phyloP scores from a whole-genome alignment of 2,797 vertebrate species.

The Lateolabrax maculatus region DNA sequence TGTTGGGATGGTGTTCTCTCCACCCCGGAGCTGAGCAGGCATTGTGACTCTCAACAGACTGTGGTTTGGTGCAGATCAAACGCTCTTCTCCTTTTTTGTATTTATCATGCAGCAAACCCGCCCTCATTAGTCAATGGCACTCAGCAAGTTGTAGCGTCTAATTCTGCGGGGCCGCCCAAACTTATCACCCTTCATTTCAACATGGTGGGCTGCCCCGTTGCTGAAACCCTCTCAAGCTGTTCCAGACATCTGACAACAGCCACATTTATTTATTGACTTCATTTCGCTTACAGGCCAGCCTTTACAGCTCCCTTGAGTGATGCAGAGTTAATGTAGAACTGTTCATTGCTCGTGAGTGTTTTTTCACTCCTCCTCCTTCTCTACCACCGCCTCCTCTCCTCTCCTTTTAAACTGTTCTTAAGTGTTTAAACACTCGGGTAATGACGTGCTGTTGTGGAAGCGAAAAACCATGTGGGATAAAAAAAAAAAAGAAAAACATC shows the following conservation, averaged over 20 bases:
- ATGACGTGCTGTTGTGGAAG: slow-evolving; percentile 84
- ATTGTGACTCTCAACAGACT: slow-evolving; percentile 71
- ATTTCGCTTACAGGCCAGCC: slow-evolving; percentile 78
- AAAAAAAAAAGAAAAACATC: slow-evolving; percentile 67
- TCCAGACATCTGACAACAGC: slow-evolving; percentile 86
- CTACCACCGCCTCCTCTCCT: slow-evolving; percentile 53
- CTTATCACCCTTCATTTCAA: slow-evolving; percentile 80
- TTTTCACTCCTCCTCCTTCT: slow-evolving; percentile 60
- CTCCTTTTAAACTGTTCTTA: slow-evolving; percentile 77
- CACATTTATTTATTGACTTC: slow-evolving; percentile 86
- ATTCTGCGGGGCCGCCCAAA: slow-evolving; percentile 76
- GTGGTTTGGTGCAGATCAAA: slow-evolving; percentile 74
- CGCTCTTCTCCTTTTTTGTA: slow-evolving; percentile 64
- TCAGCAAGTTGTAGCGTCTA: slow-evolving; percentile 80
- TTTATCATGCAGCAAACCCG: slow-evolving; percentile 62
- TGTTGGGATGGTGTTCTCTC: slow-evolving; percentile 60
- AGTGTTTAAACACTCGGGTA: slow-evolving; percentile 86
- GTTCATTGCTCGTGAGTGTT: slow-evolving; percentile 73
- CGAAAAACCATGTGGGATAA: slow-evolving; percentile 82
- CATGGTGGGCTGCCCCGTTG: slow-evolving; percentile 70
- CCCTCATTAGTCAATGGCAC: slow-evolving; percentile 82
- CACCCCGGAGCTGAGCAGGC: slow-evolving; percentile 55
- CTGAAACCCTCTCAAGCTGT: slow-evolving; percentile 78
- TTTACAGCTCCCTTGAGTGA: slow-evolving; percentile 82
- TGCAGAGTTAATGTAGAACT: slow-evolving; percentile 83